These are phyloP conservation scores for Anorthoa munda DNA, from an alignment of 2,888 invertebrate species.

Conservation along the genomic window DNA sequence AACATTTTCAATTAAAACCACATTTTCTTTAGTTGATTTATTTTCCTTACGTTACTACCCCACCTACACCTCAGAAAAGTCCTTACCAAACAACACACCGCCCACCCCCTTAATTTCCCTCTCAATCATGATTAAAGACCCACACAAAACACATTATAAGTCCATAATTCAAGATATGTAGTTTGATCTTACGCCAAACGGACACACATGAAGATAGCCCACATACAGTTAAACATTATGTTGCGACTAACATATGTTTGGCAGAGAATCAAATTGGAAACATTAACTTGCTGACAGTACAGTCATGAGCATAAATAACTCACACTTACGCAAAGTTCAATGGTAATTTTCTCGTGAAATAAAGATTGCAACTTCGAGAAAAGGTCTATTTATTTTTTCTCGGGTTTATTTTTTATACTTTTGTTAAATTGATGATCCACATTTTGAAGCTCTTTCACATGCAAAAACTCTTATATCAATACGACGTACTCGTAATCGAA, in stretches of 20 bases:
- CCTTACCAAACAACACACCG: background rate
- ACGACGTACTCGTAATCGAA: too few relatives aligned
- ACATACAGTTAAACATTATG: conserved; percentile 61
- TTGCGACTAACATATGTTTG: conserved; percentile 63
- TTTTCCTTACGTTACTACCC: background rate
- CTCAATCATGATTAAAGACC: conserved; percentile 6
- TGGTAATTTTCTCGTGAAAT: background rate
- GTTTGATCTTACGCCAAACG: conserved; percentile 66
- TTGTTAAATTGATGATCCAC: too few relatives aligned
- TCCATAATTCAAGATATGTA: conserved; percentile 56
- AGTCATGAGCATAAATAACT: background rate
- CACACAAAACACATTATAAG: conserved; percentile 56
- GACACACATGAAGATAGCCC: conserved; percentile 59
- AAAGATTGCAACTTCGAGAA: background rate
- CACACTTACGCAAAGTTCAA: background rate
- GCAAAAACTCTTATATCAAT: too few relatives aligned
- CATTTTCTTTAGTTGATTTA: background rate
- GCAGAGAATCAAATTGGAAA: conserved; percentile 68
- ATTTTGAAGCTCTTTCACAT: too few relatives aligned
- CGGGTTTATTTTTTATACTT: too few relatives aligned
- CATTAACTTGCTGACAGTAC: conserved; percentile 60
- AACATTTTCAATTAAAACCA: background rate
- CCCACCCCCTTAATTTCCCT: background rate
- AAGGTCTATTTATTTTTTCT: too few relatives aligned
- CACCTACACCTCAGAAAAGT: background rate